Percentiles rank a stretch among this genome's conserved stretches.
Evolutionary conservation across 2,797 vertebrate species (phyloP).

Genomic region (Tokudaia muenninki): DNA sequence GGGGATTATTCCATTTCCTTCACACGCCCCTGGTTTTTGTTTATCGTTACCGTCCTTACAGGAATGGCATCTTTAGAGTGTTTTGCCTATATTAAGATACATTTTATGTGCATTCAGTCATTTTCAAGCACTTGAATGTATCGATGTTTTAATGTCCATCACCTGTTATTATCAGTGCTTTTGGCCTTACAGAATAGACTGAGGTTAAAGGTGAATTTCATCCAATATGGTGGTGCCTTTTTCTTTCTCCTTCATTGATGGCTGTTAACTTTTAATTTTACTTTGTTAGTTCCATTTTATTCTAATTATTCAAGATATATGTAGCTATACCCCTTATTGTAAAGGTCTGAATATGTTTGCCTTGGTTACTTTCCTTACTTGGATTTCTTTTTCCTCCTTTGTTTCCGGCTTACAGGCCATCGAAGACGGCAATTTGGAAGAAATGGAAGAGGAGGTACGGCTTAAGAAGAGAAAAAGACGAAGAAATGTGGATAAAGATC

Average conservation of each 20-base stretch:
- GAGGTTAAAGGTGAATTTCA: conserved; percentile 18
- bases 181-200: conserved; percentile 50
- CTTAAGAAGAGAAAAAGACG: conserved; percentile 97
- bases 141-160: conserved; percentile 64
- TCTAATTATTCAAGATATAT: conserved; percentile 19
- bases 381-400: conserved; percentile 67
- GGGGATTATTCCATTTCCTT: conserved; percentile 32
- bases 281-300: conserved; percentile 52
- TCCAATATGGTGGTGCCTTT: conserved; percentile 49
- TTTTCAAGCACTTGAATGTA: conserved; percentile 54
- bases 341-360: not conserved
- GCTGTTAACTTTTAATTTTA: conserved; percentile 54
- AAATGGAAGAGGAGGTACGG: conserved; percentile 99
- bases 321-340: no score
- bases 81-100: conserved; percentile 64
- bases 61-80: conserved; percentile 58
- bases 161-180: not conserved
- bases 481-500: conserved; percentile 95
- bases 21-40: not conserved
- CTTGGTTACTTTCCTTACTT: conserved; percentile 59
- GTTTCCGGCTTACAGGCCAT: conserved; percentile 91
- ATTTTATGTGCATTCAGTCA: conserved; percentile 53
- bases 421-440: conserved; percentile 98
- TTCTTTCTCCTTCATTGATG: conserved; percentile 67
- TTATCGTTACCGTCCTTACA: conserved; percentile 7